Evolutionary conservation across 2,888 invertebrate species (phyloP).

Genomic region (Fissipunctia ypsillon): DNA sequence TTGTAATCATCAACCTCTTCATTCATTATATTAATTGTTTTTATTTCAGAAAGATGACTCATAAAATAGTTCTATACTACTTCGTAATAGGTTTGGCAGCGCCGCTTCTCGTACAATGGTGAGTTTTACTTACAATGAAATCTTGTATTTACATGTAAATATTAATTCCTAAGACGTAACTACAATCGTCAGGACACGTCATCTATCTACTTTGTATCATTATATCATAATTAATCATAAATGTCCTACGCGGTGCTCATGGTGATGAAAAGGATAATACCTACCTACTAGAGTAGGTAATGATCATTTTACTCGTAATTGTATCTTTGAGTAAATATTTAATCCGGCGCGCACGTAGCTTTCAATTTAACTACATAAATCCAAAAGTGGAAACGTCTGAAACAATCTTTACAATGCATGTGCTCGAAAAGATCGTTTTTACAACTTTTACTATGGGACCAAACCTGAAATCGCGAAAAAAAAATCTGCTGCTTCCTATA

Average conservation of each 20-base stretch:
- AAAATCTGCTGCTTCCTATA: no score
- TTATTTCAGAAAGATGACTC: constrained; percentile 83
- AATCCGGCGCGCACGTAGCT: no score
- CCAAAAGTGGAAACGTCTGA: not conserved
- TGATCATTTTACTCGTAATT: no score
- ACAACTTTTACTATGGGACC: no score
- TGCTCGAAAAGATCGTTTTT: no score
- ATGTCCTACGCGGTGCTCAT: not conserved
- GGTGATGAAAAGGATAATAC: not conserved
- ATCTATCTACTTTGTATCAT: constrained; percentile 6
- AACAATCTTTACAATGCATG: no score
- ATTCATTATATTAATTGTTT: constrained; percentile 48
- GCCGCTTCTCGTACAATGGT: constrained; percentile 82
- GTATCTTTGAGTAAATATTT: no score
- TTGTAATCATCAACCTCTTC: constrained; percentile 4
- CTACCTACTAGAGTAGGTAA: no score
- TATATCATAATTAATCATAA: not conserved
- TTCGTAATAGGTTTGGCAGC: constrained; percentile 73
- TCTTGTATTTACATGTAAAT: constrained; percentile 16
- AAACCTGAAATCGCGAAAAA: no score
- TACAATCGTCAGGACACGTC: not conserved
- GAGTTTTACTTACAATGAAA: constrained; percentile 60
- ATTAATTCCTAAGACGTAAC: not conserved
- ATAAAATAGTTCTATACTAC: constrained; percentile 72
- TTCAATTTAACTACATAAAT: no score